Percentiles rank a stretch among this genome's conserved stretches.
These are phyloP conservation scores for Trogon melanurus DNA, from an alignment of 2,113 vertebrate species.

Conservation along the genomic window DNA sequence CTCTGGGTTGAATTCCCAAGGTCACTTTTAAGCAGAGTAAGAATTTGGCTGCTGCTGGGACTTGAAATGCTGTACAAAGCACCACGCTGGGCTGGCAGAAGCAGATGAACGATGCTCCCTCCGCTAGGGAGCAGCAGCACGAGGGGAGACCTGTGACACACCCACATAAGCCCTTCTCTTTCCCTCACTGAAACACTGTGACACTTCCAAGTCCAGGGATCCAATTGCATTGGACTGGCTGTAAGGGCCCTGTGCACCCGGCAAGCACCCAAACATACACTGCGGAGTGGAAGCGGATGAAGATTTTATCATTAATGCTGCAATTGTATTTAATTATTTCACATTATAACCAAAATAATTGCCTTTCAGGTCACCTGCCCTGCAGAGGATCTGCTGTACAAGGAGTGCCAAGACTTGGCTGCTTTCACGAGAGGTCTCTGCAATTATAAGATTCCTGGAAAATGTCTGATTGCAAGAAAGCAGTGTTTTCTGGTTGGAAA, in stretches of 20 bases:
- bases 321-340: neutral
- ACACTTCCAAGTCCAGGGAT: neutral
- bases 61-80: neutral
- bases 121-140: neutral
- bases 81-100: accelerated
- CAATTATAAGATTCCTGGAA: conserved; percentile 15
- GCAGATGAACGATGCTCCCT: accelerated
- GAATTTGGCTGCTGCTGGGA: neutral
- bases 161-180: neutral
- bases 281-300: neutral
- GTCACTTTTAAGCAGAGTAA: neutral
- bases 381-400: neutral
- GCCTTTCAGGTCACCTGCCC: neutral
- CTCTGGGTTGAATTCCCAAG: conserved; percentile 12
- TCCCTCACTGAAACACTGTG: neutral
- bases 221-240: neutral
- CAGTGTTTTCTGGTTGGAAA: neutral
- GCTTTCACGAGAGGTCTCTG: neutral
- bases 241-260: neutral
- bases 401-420: neutral
- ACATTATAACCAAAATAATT: neutral
- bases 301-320: neutral
- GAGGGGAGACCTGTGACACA: accelerated
- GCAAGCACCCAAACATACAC: neutral
- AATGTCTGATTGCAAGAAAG: conserved; percentile 12